Base-by-base conservation (phyloP, 2,888 invertebrate species). In the Octodonta nipae region DNA sequence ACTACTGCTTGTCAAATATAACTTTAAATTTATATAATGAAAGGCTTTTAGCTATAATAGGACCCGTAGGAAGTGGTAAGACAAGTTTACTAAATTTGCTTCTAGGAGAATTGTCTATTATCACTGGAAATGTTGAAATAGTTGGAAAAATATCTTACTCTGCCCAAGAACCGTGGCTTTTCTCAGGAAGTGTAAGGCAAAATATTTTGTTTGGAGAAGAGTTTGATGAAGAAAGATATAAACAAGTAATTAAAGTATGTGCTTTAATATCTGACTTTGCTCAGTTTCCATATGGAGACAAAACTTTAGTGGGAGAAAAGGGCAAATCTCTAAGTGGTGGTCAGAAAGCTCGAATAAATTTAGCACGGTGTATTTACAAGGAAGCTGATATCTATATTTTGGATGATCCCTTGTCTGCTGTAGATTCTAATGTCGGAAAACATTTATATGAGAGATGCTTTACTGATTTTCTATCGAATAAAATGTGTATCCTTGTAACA, bases 381-480 rank as follows among this genome's bases (percentile, higher is more conserved):
- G 69, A 78, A 44, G 81, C 82, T 1, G 84, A 86, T 47, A 68
- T 86, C 26, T 85, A 84, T 50, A 62, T 86, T 15, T 56, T 86
- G 28, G 85, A 87, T 49, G 86, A 87, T 56, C 86, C 86, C 0
- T 58, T 86, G 15, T 82, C 82, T 14, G 84, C 85, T 0, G 84
- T 86, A 0, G 87, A 87, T 50, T 69, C 80, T 0, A 73, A 75
- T 38, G 84, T 86, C 0, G 80, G 80, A 1, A 69, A 75, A 33
- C 74, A 78, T 49, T 58, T 80, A 7, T 86, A 81, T 56, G 73
- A 81, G 16, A 70, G 72, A 49, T 86, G 83, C 52, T 74, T 85
- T 40, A 64, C 63, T 38, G 72, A 70, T 14, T 66, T 61, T 36
- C 55, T 80, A 34, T 59, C 61, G 20, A 59, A 67, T 16, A 76